Percentiles rank a stretch among this genome's conserved stretches.
phyloP scores from a whole-genome alignment of 2,888 invertebrate genomes.

The Volucella bombylans region DNA sequence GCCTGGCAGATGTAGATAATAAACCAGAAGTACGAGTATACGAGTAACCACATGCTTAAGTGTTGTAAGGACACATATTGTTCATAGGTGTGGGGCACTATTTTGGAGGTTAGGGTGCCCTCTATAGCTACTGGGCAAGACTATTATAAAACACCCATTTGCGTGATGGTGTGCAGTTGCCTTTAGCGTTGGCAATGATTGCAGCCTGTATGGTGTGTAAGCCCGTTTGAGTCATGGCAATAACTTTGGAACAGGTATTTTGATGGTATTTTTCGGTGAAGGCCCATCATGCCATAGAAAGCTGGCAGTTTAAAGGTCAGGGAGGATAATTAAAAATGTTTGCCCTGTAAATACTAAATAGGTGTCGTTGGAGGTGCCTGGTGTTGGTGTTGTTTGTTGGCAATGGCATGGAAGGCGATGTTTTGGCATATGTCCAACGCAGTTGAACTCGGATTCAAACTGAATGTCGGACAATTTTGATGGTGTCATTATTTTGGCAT shows the following conservation, averaged over 20 bases:
- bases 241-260: constrained; percentile 42
- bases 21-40: constrained; percentile 25
- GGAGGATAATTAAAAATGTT: constrained; percentile 49
- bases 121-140: not conserved
- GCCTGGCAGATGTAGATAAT: constrained; percentile 22
- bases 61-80: constrained; percentile 13
- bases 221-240: constrained; percentile 51
- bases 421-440: constrained; percentile 27
- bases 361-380: constrained; percentile 16
- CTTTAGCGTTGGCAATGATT: constrained; percentile 44
- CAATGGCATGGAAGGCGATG: not conserved
- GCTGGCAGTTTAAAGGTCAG: constrained; percentile 45
- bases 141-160: constrained; percentile 6
- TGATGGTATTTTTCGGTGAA: constrained; percentile 44
- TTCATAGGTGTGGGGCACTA: not conserved
- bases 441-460: constrained; percentile 26
- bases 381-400: constrained; percentile 32
- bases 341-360: not conserved
- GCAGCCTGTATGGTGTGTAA: constrained; percentile 8
- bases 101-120: too few relatives aligned
- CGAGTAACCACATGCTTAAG: constrained; percentile 20
- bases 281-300: constrained; percentile 32
- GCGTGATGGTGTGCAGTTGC: constrained; percentile 55
- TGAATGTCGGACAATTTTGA: constrained; percentile 19
- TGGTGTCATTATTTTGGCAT: constrained; percentile 14